Percentiles rank a stretch among this genome's conserved stretches.
Conservation (phyloP, 1,140 invertebrate genomes). For the Tetramorium simillimum region DNA sequence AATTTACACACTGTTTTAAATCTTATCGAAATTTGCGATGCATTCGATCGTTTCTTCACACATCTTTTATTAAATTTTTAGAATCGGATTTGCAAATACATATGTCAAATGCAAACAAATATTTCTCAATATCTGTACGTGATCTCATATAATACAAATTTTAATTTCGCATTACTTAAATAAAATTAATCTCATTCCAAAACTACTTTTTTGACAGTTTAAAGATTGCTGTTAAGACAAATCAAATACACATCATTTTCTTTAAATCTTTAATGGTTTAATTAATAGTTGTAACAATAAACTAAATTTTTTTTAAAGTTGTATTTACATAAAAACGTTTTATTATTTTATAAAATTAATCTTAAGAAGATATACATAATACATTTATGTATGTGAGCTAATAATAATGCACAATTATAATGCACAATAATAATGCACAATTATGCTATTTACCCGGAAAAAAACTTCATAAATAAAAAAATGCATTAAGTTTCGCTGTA, state of each 20-base stretch:
- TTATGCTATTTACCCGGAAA: conserved; percentile 35
- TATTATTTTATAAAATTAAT: conserved; percentile 40
- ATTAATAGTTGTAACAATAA: conserved; percentile 2
- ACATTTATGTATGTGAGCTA: conserved; percentile 14
- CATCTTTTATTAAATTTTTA: neutral
- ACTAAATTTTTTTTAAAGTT: conserved; percentile 60
- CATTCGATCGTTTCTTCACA: neutral
- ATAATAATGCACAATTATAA: conserved; percentile 9
- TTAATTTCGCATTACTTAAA: conserved; percentile 31
- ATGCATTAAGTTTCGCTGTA: conserved; percentile 13
- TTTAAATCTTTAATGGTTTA: neutral
- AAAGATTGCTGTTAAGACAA: neutral
- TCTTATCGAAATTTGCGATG: neutral
- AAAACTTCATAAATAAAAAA: conserved; percentile 34
- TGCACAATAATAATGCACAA: too few species aligned
- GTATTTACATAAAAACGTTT: conserved; percentile 69
- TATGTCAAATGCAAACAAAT: neutral
- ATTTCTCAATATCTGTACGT: neutral
- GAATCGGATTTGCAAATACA: neutral
- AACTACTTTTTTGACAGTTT: conserved; percentile 25
- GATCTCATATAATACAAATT: conserved; percentile 7
- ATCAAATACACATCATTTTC: conserved; percentile 11
- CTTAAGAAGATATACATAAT: conserved; percentile 34
- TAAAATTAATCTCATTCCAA: conserved; percentile 8
- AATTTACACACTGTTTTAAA: neutral